Evolutionary conservation across 1,140 invertebrate species (phyloP).

Genomic region (Drosophila novamexicana): DNA sequence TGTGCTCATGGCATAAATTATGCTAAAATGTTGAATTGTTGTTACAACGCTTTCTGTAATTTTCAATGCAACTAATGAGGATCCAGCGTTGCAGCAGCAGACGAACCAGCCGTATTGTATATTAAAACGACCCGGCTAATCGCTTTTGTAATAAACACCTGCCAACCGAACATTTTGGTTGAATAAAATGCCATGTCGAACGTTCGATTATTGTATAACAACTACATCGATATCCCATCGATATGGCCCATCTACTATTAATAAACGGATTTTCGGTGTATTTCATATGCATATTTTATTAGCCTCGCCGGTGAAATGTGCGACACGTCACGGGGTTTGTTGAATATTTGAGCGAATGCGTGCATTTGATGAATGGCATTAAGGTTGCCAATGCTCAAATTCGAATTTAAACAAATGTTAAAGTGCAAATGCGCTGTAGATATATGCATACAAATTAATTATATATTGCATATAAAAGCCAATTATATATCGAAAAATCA

Average conservation of each 20-base stretch:
- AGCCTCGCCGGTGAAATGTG: conserved; percentile 6
- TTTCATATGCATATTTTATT: conserved; percentile 74
- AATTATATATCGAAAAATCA: no score
- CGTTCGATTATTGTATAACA: conserved; percentile 57
- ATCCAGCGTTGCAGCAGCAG: not conserved
- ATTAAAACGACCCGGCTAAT: conserved; percentile 45
- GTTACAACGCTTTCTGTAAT: conserved; percentile 58
- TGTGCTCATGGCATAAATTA: conserved; percentile 64
- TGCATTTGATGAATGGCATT: conserved; percentile 19
- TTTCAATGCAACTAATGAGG: conserved; percentile 68
- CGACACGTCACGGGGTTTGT: not conserved
- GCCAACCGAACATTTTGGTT: conserved; percentile 39
- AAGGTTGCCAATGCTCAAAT: not conserved
- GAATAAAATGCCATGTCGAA: conserved; percentile 58
- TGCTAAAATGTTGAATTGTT: conserved; percentile 49
- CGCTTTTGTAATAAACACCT: conserved; percentile 46
- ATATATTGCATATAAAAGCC: no score
- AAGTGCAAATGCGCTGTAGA: no score
- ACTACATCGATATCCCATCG: conserved; percentile 28
- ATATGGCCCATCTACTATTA: conserved; percentile 59
- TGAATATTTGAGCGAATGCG: conserved; percentile 29
- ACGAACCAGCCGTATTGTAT: no score
- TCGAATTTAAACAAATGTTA: not conserved
- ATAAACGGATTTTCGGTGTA: conserved; percentile 64
- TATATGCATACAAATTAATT: no score